Conservation (phyloP, 2,797 vertebrate species). For the Gila robusta region DNA sequence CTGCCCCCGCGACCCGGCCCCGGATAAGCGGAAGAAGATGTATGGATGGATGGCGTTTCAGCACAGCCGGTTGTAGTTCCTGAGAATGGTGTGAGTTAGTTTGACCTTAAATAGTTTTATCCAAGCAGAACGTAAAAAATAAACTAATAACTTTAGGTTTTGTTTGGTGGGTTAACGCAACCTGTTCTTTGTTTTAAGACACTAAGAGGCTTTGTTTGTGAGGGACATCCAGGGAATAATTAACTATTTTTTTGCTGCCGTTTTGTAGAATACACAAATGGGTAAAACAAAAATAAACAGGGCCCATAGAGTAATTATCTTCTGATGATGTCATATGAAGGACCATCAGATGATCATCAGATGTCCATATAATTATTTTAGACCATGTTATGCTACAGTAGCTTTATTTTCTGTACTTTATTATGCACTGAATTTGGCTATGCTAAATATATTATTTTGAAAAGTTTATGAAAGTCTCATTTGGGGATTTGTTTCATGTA, state of each 20-base stretch:
- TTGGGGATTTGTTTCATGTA: conserved; percentile 8
- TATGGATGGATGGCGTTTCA: too few species aligned
- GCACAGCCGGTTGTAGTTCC: background rate
- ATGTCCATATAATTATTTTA: conserved; percentile 32
- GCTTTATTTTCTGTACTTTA: conserved; percentile 16
- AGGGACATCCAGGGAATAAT: conserved; percentile 38
- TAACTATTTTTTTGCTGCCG: conserved; percentile 39
- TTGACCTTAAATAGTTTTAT: conserved; percentile 8
- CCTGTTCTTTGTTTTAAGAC: background rate
- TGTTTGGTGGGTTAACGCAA: background rate
- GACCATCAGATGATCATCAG: too few species aligned
- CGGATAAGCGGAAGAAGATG: too few species aligned
- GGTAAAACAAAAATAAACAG: conserved; percentile 28
- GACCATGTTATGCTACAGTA: conserved; percentile 8
- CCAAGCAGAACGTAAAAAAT: background rate
- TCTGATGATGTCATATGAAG: conserved; percentile 2
- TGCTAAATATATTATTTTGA: background rate
- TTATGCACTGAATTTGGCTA: background rate
- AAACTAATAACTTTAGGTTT: background rate
- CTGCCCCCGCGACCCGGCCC: too few species aligned
- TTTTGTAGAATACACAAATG: conserved; percentile 28
- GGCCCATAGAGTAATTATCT: conserved; percentile 49
- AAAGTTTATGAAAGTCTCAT: background rate
- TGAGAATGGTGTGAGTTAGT: background rate
- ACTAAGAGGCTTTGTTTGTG: conserved; percentile 15